Base-by-base conservation (phyloP, 2,888 invertebrate species). In the Hypomecis punctinalis region DNA sequence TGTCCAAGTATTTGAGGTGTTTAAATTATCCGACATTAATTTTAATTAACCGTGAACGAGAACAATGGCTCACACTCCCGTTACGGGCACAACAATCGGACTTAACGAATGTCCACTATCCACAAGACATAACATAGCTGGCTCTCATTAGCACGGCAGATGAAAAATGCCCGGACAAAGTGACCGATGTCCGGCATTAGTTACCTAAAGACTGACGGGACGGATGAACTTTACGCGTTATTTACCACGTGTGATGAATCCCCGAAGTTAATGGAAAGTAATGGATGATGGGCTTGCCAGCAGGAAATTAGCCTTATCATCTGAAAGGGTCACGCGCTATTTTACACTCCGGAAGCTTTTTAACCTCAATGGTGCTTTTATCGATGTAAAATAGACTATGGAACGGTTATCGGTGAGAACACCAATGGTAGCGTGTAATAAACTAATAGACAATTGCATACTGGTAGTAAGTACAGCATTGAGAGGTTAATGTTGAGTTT, bases 131-230 rank as follows among this genome's bases (percentile, higher is more conserved):
- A 67, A 69, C 71, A 72, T 77, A 71, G 72, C 73, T 74, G 69
- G 78, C 76, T 73, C 79, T 82, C 82, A 83, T 86, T 85, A 84
- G 78, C 71, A 66, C 73, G 62, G 65, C 59, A 65, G 74, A 79
- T 82, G 81, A 80, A 77, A 81, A 80, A 84, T 84, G 76, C 70
- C 68, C 61, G 62, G 62, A 72, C 75, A 67, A 72, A 63, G 79
- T 80, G 83, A 86, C 79, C 78, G 80, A 84, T 82, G 80, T 66
- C 71, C 67, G 55, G 75, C 75, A 74, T 83, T 86, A 59, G 57
- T 72, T 66, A 68, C 61, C 66, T 68, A 47, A 49, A 36, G 53
- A 59, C 45, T 39, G 64, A 60, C 56, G 57, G 65, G 71, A 61
- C 63, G 54, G 61, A 63, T 49, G 63, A 64, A 64, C 72, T 68